Conservation (phyloP, 1,140 invertebrate species). For the Paracyclopina nana region DNA sequence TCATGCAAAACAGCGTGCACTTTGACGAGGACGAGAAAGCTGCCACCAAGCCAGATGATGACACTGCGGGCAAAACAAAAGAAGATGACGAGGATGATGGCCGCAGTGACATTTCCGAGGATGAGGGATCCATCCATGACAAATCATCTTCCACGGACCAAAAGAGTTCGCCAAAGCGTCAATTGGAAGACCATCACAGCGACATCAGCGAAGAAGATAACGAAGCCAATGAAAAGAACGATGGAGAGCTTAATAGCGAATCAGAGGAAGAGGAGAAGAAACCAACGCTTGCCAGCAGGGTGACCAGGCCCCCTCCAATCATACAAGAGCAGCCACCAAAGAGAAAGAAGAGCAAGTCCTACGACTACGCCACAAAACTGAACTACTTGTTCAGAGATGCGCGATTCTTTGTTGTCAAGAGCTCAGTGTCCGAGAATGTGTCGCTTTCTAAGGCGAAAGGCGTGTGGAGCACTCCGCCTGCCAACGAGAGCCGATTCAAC, state of each 20-base stretch:
- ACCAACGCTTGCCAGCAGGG: not conserved
- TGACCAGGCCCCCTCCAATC: not conserved
- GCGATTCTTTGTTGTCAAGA: slow-evolving; percentile 91
- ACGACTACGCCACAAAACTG: slow-evolving; percentile 62
- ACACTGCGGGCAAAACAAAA: not conserved
- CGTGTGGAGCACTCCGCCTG: slow-evolving; percentile 90
- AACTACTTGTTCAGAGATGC: slow-evolving; percentile 88
- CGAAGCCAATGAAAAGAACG: not conserved
- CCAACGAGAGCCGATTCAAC: slow-evolving; percentile 89
- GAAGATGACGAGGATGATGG: not conserved
- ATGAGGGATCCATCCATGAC: not conserved
- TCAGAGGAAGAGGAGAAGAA: no score
- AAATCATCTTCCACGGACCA: not conserved
- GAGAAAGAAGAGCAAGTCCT: slow-evolving; percentile 20
- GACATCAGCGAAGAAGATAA: not conserved
- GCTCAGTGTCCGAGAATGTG: slow-evolving; percentile 92
- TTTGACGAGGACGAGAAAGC: slow-evolving; percentile 8
- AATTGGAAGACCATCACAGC: slow-evolving; percentile 5
- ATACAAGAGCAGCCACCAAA: no score
- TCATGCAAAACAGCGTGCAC: slow-evolving; percentile 1
- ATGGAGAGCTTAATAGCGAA: no score
- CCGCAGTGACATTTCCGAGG: not conserved
- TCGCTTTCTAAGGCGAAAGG: slow-evolving; percentile 80
- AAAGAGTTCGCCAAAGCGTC: not conserved
- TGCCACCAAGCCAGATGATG: not conserved